phyloP scores from a whole-genome alignment of 1,140 invertebrate species.

The Aphelinus certus region DNA sequence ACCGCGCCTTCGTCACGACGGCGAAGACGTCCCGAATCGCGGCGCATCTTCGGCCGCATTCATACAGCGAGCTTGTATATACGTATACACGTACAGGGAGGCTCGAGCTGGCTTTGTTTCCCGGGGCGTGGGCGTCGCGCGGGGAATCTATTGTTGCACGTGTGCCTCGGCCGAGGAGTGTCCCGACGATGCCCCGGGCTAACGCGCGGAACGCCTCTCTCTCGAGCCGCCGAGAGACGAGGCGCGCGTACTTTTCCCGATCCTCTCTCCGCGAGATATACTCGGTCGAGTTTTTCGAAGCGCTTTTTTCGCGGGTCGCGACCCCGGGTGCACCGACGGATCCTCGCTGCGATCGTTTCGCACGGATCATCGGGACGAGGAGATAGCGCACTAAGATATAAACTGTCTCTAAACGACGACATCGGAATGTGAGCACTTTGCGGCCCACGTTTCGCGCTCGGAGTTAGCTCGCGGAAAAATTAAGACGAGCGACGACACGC shows the following conservation, averaged over 20 bases:
- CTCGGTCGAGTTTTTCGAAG: not conserved
- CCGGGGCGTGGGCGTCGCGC: slow-evolving; percentile 29
- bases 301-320: not conserved
- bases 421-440: slow-evolving; percentile 14
- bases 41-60: slow-evolving; percentile 15
- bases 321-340: no score
- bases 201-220: not conserved
- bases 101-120: slow-evolving; percentile 14
- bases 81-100: no score
- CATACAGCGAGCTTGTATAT: no score
- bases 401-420: no score
- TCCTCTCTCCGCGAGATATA: not conserved
- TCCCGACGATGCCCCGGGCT: not conserved
- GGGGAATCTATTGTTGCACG: slow-evolving; percentile 34
- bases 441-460: slow-evolving; percentile 23
- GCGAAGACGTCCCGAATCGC: slow-evolving; percentile 34
- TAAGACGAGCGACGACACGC: slow-evolving; percentile 24
- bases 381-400: no score
- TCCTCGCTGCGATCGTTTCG: no score
- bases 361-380: no score
- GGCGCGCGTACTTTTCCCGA: not conserved
- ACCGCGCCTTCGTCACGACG: slow-evolving; percentile 44
- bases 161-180: no score
- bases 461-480: slow-evolving; percentile 22
- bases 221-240: not conserved